Base-by-base conservation (phyloP, 1,140 invertebrate species). In the Lordiphosa clarofinis region DNA sequence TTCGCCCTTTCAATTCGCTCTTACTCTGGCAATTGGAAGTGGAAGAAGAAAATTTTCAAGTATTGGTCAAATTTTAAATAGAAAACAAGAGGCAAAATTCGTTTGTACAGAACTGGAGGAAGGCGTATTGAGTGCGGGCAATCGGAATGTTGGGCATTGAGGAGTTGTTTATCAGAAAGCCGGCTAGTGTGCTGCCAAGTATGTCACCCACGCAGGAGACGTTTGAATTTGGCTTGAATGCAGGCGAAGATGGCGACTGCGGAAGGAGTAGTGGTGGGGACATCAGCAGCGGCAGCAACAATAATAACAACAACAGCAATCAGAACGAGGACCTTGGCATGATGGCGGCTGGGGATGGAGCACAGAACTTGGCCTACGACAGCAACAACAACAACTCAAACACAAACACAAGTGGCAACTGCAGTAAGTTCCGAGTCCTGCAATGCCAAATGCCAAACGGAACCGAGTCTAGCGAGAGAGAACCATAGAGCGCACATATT, bases 21-120 rank as follows among this genome's bases (percentile, higher is more conserved):
- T 15, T 2, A 31, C 21, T 21, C 36, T 28, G 49, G 42, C 13
- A 48, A 33, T 35, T 52, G 35, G 48, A 72, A 63, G 71, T 61
- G 44, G 15, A 48, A 36, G 15, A 48, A 36, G 38, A 42, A 79
- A 81, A 82, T 72, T 82, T 81, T 82, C 52, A 59, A 72, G 72
- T 81, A 57, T 42, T 70, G 62, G 15, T 53, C 31, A 81, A 81
- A 82, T 81, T 81, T 81, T 75, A 73, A 43, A 74, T 54, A 55
- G 28, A 54, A 60, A 13, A 60, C 12, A 56, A 48, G 28, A 2
- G 5, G 2, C 46, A 15, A 70, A 75, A 43, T 65, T 40, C 15
- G 54, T 56, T 38, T 28, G 49, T 43, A 15, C 38, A 56, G 28
- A 39, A 40, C 33, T 21, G 24, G 56, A 37, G 38, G 5, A n/a